These are phyloP conservation scores for Stenopsyche tienmushanensis DNA, from an alignment of 1,140 invertebrate species.

Conservation along the genomic window DNA sequence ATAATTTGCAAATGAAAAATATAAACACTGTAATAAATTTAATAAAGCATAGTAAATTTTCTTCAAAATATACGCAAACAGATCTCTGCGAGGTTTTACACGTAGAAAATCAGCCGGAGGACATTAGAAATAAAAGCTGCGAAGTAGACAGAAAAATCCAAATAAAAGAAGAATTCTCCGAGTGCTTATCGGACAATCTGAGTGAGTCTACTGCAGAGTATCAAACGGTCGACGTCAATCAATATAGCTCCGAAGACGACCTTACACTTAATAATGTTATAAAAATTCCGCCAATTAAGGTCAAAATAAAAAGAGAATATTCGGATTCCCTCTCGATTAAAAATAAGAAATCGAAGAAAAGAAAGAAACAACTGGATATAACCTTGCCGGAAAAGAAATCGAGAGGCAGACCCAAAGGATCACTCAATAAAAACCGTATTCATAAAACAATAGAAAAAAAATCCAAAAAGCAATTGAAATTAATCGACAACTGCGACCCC, in stretches of 20 bases:
- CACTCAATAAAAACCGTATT: constrained; percentile 26
- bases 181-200: neutral
- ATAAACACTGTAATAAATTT: too few species aligned
- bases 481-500: neutral
- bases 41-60: neutral
- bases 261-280: constrained; percentile 34
- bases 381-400: neutral
- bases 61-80: constrained; percentile 28
- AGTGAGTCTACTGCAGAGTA: neutral
- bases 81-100: neutral
- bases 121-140: neutral
- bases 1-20: too few species aligned
- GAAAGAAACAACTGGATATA: constrained; percentile 16
- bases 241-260: constrained; percentile 38
- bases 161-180: constrained; percentile 4
- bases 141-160: neutral
- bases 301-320: constrained; percentile 31
- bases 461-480: neutral
- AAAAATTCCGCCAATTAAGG: constrained; percentile 22
- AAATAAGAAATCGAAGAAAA: constrained; percentile 35
- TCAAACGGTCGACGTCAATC: neutral
- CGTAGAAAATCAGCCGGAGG: neutral
- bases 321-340: constrained; percentile 1
- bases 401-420: constrained; percentile 30
- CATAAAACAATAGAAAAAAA: constrained; percentile 4